Evolutionary conservation across 1,140 invertebrate genomes (phyloP).

Genomic region (Microplitis demolitor): DNA sequence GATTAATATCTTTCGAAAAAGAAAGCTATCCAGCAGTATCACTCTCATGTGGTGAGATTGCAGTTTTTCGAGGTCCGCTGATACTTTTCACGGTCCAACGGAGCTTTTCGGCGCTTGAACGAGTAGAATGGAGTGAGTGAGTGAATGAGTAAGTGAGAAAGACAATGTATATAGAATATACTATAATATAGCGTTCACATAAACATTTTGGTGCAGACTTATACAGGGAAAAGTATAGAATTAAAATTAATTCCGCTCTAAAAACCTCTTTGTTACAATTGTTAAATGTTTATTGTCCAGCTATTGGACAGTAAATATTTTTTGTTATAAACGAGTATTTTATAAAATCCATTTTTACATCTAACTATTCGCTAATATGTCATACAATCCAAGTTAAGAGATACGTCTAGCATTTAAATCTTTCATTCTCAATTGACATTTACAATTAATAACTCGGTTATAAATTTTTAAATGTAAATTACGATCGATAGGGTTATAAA

Average conservation of each 20-base stretch:
- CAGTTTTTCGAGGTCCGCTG: slow-evolving; percentile 22
- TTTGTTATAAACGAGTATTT: background rate
- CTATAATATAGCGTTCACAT: too few relatives aligned
- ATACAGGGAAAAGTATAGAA: background rate
- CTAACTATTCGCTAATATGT: too few relatives aligned
- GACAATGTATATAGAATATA: background rate
- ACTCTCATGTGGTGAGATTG: slow-evolving; percentile 4
- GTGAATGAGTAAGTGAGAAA: too few relatives aligned
- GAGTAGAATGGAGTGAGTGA: background rate
- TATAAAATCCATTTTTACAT: too few relatives aligned
- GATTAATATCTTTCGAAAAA: background rate
- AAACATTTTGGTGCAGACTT: too few relatives aligned
- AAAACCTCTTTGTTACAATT: slow-evolving; percentile 27
- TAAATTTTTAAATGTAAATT: too few relatives aligned
- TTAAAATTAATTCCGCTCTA: slow-evolving; percentile 11
- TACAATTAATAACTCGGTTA: too few relatives aligned
- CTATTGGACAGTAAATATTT: background rate
- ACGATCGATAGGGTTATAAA: too few relatives aligned
- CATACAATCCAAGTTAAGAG: too few relatives aligned
- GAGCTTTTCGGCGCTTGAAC: slow-evolving; percentile 21
- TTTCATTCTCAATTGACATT: too few relatives aligned
- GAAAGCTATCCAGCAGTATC: background rate
- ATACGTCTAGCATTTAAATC: too few relatives aligned
- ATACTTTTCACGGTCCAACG: slow-evolving; percentile 18
- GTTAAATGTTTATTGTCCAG: slow-evolving; percentile 20